These are phyloP conservation scores for Capreolus pygargus DNA, from an alignment of 2,113 vertebrate species.

Conservation along the genomic window DNA sequence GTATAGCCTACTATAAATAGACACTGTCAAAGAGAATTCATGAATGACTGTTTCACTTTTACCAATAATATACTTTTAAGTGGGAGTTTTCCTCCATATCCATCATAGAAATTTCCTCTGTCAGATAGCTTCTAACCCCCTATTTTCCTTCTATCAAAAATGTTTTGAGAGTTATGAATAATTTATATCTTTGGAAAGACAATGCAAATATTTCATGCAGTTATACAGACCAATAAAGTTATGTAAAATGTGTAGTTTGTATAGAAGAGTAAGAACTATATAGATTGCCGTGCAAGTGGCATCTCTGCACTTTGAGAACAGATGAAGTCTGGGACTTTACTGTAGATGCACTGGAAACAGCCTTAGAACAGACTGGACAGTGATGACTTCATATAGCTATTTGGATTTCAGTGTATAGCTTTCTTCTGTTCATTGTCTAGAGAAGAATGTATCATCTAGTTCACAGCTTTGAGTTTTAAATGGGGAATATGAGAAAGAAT, in stretches of 20 bases:
- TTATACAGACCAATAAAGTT: background rate
- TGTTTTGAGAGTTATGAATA: constrained; percentile 9
- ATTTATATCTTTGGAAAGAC: constrained; percentile 39
- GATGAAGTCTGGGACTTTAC: background rate
- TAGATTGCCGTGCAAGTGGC: background rate
- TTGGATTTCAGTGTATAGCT: background rate
- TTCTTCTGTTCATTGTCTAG: background rate
- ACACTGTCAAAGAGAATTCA: background rate
- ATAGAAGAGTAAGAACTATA: background rate
- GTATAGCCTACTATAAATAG: background rate
- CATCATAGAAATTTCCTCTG: background rate
- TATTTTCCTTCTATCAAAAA: constrained; percentile 1
- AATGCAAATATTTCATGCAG: constrained; percentile 41
- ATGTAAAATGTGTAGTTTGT: background rate
- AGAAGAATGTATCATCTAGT: background rate
- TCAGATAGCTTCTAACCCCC: background rate
- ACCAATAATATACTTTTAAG: background rate
- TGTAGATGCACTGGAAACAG: background rate
- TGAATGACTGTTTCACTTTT: background rate
- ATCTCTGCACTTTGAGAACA: background rate
- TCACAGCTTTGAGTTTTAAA: background rate
- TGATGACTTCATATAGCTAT: background rate
- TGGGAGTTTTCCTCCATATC: background rate
- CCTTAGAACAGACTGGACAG: background rate
- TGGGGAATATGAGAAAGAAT: background rate